A percentile compares a stretch with the other conserved stretches of the same genome.
These are phyloP conservation scores for Cavia porcellus DNA, from an alignment of 2,113 vertebrate species.

Conservation along the genomic window DNA sequence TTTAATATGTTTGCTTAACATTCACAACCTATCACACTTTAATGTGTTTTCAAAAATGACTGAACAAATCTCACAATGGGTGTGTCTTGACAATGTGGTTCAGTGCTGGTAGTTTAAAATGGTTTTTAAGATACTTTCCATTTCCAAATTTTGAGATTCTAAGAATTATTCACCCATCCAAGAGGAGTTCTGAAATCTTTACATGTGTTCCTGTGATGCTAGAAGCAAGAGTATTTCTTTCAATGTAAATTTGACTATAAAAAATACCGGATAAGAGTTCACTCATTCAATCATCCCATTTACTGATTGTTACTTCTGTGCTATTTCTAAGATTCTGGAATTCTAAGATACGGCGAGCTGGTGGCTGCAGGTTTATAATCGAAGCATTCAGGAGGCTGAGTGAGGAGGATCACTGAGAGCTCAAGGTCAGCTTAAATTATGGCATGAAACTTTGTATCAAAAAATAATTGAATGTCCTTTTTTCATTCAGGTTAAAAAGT, in stretches of 20 bases:
- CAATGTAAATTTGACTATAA: neutral
- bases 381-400: no score
- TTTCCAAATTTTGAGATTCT: neutral
- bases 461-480: neutral
- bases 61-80: neutral
- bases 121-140: neutral
- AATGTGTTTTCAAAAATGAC: neutral
- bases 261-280: neutral
- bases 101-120: neutral
- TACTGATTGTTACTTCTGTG: neutral
- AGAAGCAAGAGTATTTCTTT: neutral
- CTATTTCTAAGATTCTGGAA: constrained; percentile 23
- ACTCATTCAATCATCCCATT: neutral
- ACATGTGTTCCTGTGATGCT: neutral
- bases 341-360: neutral
- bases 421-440: neutral
- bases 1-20: neutral
- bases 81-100: neutral
- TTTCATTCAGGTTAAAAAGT: neutral
- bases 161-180: neutral
- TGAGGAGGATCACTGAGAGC: neutral
- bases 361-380: neutral
- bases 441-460: neutral
- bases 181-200: neutral
- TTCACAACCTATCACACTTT: neutral